phyloP scores from a whole-genome alignment of 1,140 invertebrate genomes.

The Camponotus vicinus region DNA sequence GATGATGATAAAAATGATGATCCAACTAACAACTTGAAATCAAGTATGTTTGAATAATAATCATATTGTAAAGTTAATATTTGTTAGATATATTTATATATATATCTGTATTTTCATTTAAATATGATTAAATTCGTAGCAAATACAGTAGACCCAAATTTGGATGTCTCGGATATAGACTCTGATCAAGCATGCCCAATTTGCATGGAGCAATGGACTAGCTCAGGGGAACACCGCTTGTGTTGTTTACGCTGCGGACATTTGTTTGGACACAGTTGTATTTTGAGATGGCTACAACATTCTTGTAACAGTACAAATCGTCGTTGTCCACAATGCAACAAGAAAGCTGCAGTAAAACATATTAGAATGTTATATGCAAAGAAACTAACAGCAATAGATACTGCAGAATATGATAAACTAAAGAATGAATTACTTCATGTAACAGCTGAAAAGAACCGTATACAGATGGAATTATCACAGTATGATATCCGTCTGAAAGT shows the following conservation, averaged over 20 bases:
- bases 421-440: constrained; percentile 87
- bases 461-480: constrained; percentile 85
- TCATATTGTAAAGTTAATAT: background rate
- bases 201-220: constrained; percentile 95
- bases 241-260: constrained; percentile 96
- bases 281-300: constrained; percentile 91
- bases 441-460: constrained; percentile 85
- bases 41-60: constrained; percentile 30
- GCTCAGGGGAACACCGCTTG: constrained; percentile 93
- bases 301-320: constrained; percentile 77
- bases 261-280: constrained; percentile 94
- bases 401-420: constrained; percentile 87
- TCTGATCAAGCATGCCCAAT: constrained; percentile 93
- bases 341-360: constrained; percentile 90
- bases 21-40: background rate
- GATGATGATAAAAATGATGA: background rate
- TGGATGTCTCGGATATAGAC: constrained; percentile 79
- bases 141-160: background rate
- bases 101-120: background rate
- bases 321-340: constrained; percentile 95
- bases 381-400: constrained; percentile 89
- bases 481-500: constrained; percentile 83
- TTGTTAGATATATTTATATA: constrained; percentile 1
- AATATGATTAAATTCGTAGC: constrained; percentile 22
- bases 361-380: constrained; percentile 91